phyloP scores from a whole-genome alignment of 2,113 vertebrate genomes.

The Oreocharis arfaki region DNA sequence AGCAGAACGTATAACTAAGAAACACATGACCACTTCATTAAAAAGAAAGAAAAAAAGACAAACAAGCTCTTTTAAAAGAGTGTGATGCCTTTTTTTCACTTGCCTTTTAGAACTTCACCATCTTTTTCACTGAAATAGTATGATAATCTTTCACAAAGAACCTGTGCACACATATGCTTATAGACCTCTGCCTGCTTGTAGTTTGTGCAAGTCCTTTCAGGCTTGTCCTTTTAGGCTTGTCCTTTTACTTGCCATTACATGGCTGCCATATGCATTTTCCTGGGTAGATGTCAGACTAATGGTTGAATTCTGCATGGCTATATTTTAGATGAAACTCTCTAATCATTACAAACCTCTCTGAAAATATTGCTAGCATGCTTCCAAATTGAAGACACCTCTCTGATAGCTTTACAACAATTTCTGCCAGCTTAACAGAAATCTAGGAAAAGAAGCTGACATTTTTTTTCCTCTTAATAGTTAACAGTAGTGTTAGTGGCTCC shows the following conservation, averaged over 20 bases:
- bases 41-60: background rate
- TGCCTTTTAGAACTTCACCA: background rate
- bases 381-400: background rate
- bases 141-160: background rate
- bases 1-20: background rate
- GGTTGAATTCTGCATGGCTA: background rate
- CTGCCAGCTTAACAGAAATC: background rate
- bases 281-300: background rate
- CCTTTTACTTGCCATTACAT: background rate
- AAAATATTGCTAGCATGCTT: background rate
- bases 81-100: background rate
- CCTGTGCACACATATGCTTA: background rate
- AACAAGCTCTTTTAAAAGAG: background rate
- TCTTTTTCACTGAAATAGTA: background rate
- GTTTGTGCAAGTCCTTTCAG: background rate
- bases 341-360: background rate
- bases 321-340: background rate
- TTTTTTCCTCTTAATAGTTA: slow-evolving; percentile 4
- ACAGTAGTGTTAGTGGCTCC: background rate
- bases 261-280: background rate
- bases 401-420: background rate
- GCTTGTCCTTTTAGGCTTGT: background rate
- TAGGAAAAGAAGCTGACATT: background rate
- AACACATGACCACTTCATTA: background rate
- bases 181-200: background rate